Base-by-base conservation (phyloP, 2,888 invertebrate species). In the Sycophila texana region DNA sequence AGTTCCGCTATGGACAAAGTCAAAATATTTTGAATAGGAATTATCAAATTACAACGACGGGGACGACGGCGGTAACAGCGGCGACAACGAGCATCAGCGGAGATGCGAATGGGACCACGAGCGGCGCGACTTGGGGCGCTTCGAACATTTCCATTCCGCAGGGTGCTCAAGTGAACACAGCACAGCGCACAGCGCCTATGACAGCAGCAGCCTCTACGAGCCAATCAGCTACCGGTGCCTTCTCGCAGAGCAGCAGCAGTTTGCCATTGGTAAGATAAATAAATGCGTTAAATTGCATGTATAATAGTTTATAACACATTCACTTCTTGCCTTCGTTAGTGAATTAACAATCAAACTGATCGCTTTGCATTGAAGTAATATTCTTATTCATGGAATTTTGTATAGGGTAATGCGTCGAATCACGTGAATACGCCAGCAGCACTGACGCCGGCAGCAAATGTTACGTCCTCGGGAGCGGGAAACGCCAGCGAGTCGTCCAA, bases 1-100 rank as follows among this genome's bases (percentile, higher is more conserved):
- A 90, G 84, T 90, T 90, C 85, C 90, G 89, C 66, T 90, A 90
- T 73, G 90, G 90, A 73, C 90, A 89, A 78, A 90, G 89, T 82
- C 90, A 90, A 81, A 90, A 90, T 82, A 89, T 89, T 53, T 85
- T 90, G 53, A 90, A 89, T 81, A 88, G 90, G 88, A 90, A 89
- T 86, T 88, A 81, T 68, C 83, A 83, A 53, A 63, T 72, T 13
- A 63, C 82, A 2, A 60, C 73, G 7, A 72, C 80, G 20, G 66
- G 74, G 13, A 63, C 82, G 2, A 60, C 73, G 7, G 72, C 80
- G n/a, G 39, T 39, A 39, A 79, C 74, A 22, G 66, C 67, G 2
- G 16, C 68, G 10, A 79, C 39, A 13, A 1, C 71, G 49, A 82
- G 58, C 72, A 79, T 49, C 55, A 26, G 18, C 20, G 49, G 63